phyloP scores from a whole-genome alignment of 2,888 invertebrate species.

The Drosophila affinis region DNA sequence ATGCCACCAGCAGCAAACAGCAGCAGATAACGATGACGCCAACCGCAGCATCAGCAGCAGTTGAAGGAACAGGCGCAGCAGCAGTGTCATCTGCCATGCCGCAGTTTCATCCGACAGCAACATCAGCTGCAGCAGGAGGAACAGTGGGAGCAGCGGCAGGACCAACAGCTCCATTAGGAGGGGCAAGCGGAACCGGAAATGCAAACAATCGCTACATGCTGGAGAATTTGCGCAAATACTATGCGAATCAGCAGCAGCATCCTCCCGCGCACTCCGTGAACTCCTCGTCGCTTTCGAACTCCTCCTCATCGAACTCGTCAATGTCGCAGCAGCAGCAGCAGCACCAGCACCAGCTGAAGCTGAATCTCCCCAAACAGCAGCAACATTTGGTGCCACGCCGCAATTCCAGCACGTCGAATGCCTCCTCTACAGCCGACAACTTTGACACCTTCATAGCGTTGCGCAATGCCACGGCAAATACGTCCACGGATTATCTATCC shows the following conservation, averaged over 20 bases:
- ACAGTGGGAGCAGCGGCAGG: conserved; percentile 8
- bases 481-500: conserved; percentile 43
- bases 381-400: conserved; percentile 66
- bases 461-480: conserved; percentile 65
- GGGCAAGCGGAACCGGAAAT: conserved; percentile 53
- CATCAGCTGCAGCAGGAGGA: conserved; percentile 32
- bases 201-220: conserved; percentile 76
- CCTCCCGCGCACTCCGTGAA: conserved; percentile 78
- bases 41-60: conserved; percentile 36
- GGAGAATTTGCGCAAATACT: conserved; percentile 82
- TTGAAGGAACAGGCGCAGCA: conserved; percentile 33
- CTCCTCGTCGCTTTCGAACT: conserved; percentile 81
- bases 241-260: conserved; percentile 78
- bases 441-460: conserved; percentile 81
- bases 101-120: conserved; percentile 13
- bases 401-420: conserved; percentile 80
- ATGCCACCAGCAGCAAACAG: conserved; percentile 65
- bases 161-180: conserved; percentile 39
- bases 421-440: conserved; percentile 81
- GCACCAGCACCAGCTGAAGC: conserved; percentile 60
- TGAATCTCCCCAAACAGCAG: conserved; percentile 52
- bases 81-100: conserved; percentile 37
- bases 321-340: conserved; percentile 71
- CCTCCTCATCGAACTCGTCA: conserved; percentile 82
- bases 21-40: conserved; percentile 46